Evolutionary conservation across 2,888 invertebrate species (phyloP), one percentile per base, ranked within the genome.

Genomic region (Lamellibrachia satsuma): DNA sequence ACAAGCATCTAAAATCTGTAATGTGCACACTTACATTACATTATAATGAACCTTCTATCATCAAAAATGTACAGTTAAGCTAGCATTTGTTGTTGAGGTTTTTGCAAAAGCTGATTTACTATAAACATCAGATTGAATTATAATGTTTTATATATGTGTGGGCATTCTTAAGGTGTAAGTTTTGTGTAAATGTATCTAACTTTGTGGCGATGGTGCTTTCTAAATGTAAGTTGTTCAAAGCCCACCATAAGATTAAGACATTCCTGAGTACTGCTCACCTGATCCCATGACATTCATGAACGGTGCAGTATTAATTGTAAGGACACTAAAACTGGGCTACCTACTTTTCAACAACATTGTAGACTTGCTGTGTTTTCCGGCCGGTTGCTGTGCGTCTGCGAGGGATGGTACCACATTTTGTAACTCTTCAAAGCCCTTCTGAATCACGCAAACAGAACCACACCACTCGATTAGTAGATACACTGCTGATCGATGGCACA

Each of bases 341-440:
- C 15, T 93, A 93, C 93, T 93, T 93, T 93, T 93, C 27, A 39
- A 60, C 15, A 93, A 90, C 90, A 93, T 91, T n/a, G 91, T 90
- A 22, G 92, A 57, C 52, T 93, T 93, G 52, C 75, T 75, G 51
- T 93, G 92, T 52, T 92, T 93, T 3, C 60, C 55, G 15, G 57
- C 52, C 8, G 39, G n/a, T 8, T 57, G 51, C 15, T 22, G 22
- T 51, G 90, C 27, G 7, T 92, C 93, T 1, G 22, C 52, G 51
- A 93, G 22, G 9, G 93, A 55, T 3, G 93, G 93, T 27, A 93
- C 92, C 52, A 93, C 9, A 39, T 27, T 91, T 52, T 92, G n/a
- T 27, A 93, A n/a, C 22, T 93, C 93, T 52, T 93, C 93, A 91
- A 93, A 93, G 15, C 92, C 93, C n/a, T 27, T 92, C 93, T 93